These are phyloP conservation scores for Epizoanthus illoricatus DNA, from an alignment of 92 coral and sea anemone species.

Conservation along the genomic window DNA sequence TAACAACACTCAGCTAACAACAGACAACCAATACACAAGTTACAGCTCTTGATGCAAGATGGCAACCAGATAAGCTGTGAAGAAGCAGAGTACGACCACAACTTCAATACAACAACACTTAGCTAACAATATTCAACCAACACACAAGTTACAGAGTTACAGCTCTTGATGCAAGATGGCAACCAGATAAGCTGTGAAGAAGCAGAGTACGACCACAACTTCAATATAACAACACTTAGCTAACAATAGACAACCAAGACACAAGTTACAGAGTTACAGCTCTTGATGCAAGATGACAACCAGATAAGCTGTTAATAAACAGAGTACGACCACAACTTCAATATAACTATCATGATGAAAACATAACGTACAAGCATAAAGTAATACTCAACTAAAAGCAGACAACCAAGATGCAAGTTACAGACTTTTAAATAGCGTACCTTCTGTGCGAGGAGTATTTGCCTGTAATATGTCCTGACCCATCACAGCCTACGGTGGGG, in stretches of 20 bases:
- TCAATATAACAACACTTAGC: slow-evolving; percentile 2
- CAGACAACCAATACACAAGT: not conserved
- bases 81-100: not conserved
- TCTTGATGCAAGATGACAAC: slow-evolving; percentile 93
- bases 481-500: slow-evolving; percentile 94
- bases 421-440: slow-evolving; percentile 29
- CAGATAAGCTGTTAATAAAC: slow-evolving; percentile 66
- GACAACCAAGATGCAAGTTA: not conserved
- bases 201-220: not conserved
- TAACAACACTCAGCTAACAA: not conserved
- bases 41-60: slow-evolving; percentile 87
- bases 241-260: not conserved
- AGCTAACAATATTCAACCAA: not conserved
- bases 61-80: slow-evolving; percentile 90
- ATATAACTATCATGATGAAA: not conserved
- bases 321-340: not conserved
- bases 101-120: not conserved
- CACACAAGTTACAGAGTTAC: slow-evolving; percentile 41
- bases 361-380: not conserved
- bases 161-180: slow-evolving; percentile 91
- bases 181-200: slow-evolving; percentile 77
- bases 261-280: slow-evolving; percentile 52
- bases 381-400: too few relatives aligned
- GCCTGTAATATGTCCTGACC: slow-evolving; percentile 96
- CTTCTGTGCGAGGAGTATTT: slow-evolving; percentile 96